Conservation (phyloP, 2,113 vertebrate species). For the Xyrauchen texanus region DNA sequence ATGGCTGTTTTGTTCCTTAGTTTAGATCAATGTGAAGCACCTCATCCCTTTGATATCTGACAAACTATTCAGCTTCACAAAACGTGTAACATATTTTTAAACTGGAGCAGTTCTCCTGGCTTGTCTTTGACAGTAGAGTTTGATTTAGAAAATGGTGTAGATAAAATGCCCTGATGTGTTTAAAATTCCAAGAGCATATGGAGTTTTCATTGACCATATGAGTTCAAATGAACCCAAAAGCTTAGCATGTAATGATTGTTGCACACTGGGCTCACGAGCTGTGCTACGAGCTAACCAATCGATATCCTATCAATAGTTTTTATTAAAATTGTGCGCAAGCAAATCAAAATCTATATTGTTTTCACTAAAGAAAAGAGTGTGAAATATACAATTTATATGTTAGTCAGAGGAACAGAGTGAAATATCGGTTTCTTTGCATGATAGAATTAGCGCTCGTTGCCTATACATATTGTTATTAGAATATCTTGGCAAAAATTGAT, state of each 20-base stretch:
- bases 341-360: slow-evolving; percentile 82
- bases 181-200: slow-evolving; percentile 64
- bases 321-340: slow-evolving; percentile 84
- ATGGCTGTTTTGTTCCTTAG: neutral
- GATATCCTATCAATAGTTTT: slow-evolving; percentile 80
- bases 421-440: slow-evolving; percentile 75
- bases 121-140: slow-evolving; percentile 13
- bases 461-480: slow-evolving; percentile 67
- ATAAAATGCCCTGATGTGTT: slow-evolving; percentile 53
- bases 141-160: slow-evolving; percentile 25
- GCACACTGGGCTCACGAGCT: slow-evolving; percentile 70
- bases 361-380: slow-evolving; percentile 67
- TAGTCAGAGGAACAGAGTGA: slow-evolving; percentile 68
- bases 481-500: slow-evolving; percentile 67
- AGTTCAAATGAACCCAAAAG: slow-evolving; percentile 73
- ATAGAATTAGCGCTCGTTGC: slow-evolving; percentile 57
- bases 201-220: slow-evolving; percentile 74
- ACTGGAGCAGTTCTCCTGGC: neutral
- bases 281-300: slow-evolving; percentile 70
- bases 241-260: slow-evolving; percentile 79
- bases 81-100: neutral
- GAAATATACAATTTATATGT: slow-evolving; percentile 71
- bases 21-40: neutral
- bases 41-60: neutral
- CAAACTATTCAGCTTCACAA: neutral